Base-by-base conservation (phyloP, 2,888 invertebrate genomes). In the Myopa tessellatipennis region DNA sequence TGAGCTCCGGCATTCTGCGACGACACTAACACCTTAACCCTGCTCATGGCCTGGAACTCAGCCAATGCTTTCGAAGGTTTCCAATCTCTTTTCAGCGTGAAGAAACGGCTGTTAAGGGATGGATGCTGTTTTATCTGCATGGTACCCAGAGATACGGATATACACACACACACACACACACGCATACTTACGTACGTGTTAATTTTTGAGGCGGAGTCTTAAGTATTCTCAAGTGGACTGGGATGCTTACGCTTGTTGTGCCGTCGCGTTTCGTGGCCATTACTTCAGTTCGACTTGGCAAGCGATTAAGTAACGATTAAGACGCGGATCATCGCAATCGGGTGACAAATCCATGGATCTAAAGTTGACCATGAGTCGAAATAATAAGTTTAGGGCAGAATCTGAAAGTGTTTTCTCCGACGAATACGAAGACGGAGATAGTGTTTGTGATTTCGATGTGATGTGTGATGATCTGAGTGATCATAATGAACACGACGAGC, bases 121-220 rank as follows among this genome's bases (percentile, higher is more conserved):
- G 79, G 4, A 60, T 72, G 18, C 36, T 55, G 26, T 12, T 45
- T 45, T 45, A 26, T 45, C 34, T 65, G 36, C 38, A 8, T 45
- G 36, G 38, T 58, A 55, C 61, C 12, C 61, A n/a, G n/a, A n/a
- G 4, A 26, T 1, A 12, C 60, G 58, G 5, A 7, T n/a, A 72
- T 34, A 73, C 50, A 45, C 6, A 40, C 40, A 60, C 72, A 60
- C n/a, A 73, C 50, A 45, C 6, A 40, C 40, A 60, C 72, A 60
- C n/a, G 4, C 7, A 10, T 8, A 45, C 40, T 14, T 40, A 50
- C 52, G 12, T 58, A 67, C 40, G 81, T 83, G 83, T 80, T 82
- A 82, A 83, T 83, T 80, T 80, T 65, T 77, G 83, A 85, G 86
- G 85, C 85, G 85, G 86, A 85, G 86, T 81, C 45, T 45, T 10